Conservation (phyloP, 2,888 invertebrate genomes). For the Tetheella fluctuosa region DNA sequence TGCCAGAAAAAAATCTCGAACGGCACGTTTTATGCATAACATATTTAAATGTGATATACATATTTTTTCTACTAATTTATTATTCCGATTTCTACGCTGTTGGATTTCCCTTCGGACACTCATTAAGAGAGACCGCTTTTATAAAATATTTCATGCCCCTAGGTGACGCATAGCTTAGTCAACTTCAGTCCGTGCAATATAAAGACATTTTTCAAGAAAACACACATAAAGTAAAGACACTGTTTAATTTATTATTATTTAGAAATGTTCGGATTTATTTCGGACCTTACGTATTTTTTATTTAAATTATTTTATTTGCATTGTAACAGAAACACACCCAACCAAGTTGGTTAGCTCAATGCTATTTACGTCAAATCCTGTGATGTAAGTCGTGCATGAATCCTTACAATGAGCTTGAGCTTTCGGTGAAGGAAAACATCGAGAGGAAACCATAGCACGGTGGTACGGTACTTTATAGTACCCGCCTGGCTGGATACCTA, state of each 20-base stretch:
- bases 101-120: slow-evolving; percentile 37
- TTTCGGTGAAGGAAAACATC: too few species aligned
- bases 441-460: too few species aligned
- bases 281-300: too few species aligned
- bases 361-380: too few species aligned
- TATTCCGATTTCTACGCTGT: slow-evolving; percentile 10
- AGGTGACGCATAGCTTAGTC: slow-evolving; percentile 1
- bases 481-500: too few species aligned
- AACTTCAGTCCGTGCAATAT: not conserved
- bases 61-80: not conserved
- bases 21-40: not conserved
- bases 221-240: not conserved
- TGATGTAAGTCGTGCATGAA: too few species aligned
- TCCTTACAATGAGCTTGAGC: too few species aligned
- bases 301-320: too few species aligned
- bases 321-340: too few species aligned
- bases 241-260: not conserved
- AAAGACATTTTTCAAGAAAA: not conserved
- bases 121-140: slow-evolving; percentile 28
- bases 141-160: slow-evolving; percentile 29
- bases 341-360: too few species aligned
- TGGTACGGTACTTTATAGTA: too few species aligned
- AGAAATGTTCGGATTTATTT: not conserved
- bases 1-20: too few species aligned
- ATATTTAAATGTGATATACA: not conserved